These are phyloP conservation scores for Cybosia mesomella DNA, from an alignment of 2,888 invertebrate species.

Conservation along the genomic window DNA sequence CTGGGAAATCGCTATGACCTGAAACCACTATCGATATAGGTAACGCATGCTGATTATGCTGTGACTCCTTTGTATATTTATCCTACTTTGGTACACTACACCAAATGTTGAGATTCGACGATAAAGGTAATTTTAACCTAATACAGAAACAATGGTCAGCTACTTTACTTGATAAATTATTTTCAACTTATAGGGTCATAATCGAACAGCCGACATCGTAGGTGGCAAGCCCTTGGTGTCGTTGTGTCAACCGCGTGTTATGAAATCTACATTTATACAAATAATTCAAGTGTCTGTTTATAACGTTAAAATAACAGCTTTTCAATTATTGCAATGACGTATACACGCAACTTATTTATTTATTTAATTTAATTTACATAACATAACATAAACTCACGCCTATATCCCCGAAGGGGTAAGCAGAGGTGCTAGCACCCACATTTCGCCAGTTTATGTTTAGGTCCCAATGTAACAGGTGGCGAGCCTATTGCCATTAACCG, in stretches of 20 bases:
- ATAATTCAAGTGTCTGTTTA: too few relatives aligned
- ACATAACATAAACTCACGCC: too few relatives aligned
- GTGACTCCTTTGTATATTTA: not conserved
- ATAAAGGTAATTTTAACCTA: conserved; percentile 59
- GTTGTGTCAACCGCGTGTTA: conserved; percentile 52
- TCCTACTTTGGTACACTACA: not conserved
- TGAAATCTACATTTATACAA: conserved; percentile 55
- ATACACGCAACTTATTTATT: too few relatives aligned
- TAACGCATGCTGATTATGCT: not conserved
- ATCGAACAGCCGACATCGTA: conserved; percentile 59
- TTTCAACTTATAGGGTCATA: conserved; percentile 74
- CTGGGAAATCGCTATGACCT: too few relatives aligned
- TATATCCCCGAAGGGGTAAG: too few relatives aligned
- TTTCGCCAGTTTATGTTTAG: too few relatives aligned
- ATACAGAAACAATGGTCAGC: conserved; percentile 60
- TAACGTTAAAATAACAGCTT: too few relatives aligned
- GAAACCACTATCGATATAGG: not conserved
- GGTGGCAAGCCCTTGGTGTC: conserved; percentile 55
- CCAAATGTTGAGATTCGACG: conserved; percentile 24
- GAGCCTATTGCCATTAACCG: too few relatives aligned
- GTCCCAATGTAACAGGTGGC: too few relatives aligned
- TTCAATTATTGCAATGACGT: too few relatives aligned
- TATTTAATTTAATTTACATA: too few relatives aligned
- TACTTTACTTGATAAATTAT: conserved; percentile 59
- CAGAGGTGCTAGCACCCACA: too few relatives aligned